These are phyloP conservation scores for Scaptomyza tumidula DNA, from an alignment of 2,888 invertebrate species.

Conservation along the genomic window DNA sequence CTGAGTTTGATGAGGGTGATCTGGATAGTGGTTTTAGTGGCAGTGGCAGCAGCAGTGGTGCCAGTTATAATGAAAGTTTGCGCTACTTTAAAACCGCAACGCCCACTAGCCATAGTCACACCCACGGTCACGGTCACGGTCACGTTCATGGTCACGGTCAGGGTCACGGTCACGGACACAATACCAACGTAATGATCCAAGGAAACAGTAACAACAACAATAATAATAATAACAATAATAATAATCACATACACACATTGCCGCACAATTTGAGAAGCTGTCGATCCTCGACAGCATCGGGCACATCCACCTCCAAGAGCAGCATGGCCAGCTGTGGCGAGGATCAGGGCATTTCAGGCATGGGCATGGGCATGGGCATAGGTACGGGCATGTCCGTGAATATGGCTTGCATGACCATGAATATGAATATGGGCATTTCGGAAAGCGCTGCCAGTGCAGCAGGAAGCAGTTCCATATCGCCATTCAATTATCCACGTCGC, in stretches of 20 bases:
- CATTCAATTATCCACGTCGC: conserved; percentile 82
- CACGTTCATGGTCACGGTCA: conserved; percentile 32
- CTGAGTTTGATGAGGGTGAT: conserved; percentile 86
- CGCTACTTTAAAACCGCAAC: conserved; percentile 85
- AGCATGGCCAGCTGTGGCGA: conserved; percentile 84
- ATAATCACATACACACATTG: conserved; percentile 69
- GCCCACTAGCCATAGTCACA: conserved; percentile 62
- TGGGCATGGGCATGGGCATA: conserved; percentile 55
- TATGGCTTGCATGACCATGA: conserved; percentile 21
- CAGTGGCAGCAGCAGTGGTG: conserved; percentile 90
- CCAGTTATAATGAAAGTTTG: conserved; percentile 91
- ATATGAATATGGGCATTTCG: conserved; percentile 16
- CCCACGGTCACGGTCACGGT: conserved; percentile 43
- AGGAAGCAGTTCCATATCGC: conserved; percentile 66
- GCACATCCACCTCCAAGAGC: conserved; percentile 84
- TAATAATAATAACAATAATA: conserved; percentile 44
- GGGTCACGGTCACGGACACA: conserved; percentile 21
- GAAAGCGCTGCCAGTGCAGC: conserved; percentile 18
- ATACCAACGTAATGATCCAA: not conserved
- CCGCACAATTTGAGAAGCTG: conserved; percentile 84
- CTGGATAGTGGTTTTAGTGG: conserved; percentile 91
- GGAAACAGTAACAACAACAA: conserved; percentile 16
- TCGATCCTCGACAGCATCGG: conserved; percentile 84
- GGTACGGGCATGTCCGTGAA: conserved; percentile 18
- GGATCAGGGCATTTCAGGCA: conserved; percentile 82